These are phyloP conservation scores for Spisula solida DNA, from an alignment of 2,888 invertebrate genomes.

Conservation along the genomic window DNA sequence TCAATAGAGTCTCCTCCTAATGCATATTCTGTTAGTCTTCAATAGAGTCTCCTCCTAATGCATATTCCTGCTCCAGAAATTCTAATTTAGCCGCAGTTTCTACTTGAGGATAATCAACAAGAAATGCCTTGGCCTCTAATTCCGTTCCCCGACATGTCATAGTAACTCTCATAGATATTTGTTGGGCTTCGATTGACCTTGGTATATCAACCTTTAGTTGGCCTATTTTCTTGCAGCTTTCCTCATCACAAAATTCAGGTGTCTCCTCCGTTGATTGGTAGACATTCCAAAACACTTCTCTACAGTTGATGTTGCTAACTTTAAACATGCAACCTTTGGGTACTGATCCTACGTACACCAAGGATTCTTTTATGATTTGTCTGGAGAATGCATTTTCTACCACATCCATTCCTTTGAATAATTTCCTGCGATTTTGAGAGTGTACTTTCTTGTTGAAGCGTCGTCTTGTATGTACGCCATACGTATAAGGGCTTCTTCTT, in stretches of 20 bases:
- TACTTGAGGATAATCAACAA: neutral
- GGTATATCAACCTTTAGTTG: slow-evolving; percentile 51
- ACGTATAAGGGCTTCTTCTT: slow-evolving; percentile 64
- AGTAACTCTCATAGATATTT: slow-evolving; percentile 42
- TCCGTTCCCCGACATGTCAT: slow-evolving; percentile 67
- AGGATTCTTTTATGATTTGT: slow-evolving; percentile 55
- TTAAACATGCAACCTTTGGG: slow-evolving; percentile 28
- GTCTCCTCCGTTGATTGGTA: slow-evolving; percentile 51
- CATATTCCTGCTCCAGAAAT: slow-evolving; percentile 18
- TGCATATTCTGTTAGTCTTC: slow-evolving; percentile 7
- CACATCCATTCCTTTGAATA: slow-evolving; percentile 37
- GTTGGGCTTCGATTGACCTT: neutral
- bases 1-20: neutral
- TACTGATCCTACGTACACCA: slow-evolving; percentile 49
- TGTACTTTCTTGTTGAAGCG: slow-evolving; percentile 43
- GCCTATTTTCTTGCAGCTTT: slow-evolving; percentile 52
- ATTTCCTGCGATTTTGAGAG: slow-evolving; percentile 1
- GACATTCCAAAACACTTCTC: slow-evolving; percentile 61
- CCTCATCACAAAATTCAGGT: slow-evolving; percentile 64
- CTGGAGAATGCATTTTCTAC: slow-evolving; percentile 62
- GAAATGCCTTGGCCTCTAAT: slow-evolving; percentile 56
- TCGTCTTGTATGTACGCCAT: slow-evolving; percentile 66
- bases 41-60: neutral
- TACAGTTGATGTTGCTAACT: slow-evolving; percentile 44
- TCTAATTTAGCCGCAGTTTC: neutral